These are phyloP conservation scores for Rhabdophis nuchalis DNA, from an alignment of 2,797 vertebrate genomes.

Conservation along the genomic window DNA sequence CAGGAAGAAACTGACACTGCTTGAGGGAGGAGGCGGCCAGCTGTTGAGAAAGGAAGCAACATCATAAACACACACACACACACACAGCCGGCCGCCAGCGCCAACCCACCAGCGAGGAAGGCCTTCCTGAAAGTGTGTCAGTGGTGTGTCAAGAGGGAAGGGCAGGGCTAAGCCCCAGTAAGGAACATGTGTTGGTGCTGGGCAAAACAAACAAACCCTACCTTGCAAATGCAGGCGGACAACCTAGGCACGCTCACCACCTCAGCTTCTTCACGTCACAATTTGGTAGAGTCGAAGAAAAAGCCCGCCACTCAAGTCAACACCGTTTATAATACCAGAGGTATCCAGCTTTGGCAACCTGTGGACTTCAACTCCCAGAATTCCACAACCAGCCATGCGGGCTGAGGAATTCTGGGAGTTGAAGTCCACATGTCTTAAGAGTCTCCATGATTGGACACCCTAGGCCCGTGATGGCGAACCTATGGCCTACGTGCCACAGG, in stretches of 20 bases:
- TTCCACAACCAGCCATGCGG: background rate
- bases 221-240: background rate
- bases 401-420: background rate
- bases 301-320: background rate
- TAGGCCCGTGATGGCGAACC: no score
- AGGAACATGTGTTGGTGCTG: background rate
- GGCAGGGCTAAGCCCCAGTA: background rate
- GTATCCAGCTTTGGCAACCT: background rate
- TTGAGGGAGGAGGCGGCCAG: background rate
- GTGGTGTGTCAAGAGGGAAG: background rate
- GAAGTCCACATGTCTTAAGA: background rate
- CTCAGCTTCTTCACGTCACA: background rate
- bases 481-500: no score
- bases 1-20: rapidly evolving
- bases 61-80: background rate
- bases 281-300: background rate
- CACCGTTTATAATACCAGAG: background rate
- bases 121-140: background rate
- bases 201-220: background rate
- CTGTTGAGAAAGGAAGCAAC: background rate
- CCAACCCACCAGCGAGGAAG: background rate
- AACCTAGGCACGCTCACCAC: background rate
- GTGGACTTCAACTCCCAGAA: background rate
- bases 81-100: background rate
- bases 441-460: no score